Evolutionary conservation across 2,113 vertebrate species (phyloP).

Genomic region (Penelope pileata): DNA sequence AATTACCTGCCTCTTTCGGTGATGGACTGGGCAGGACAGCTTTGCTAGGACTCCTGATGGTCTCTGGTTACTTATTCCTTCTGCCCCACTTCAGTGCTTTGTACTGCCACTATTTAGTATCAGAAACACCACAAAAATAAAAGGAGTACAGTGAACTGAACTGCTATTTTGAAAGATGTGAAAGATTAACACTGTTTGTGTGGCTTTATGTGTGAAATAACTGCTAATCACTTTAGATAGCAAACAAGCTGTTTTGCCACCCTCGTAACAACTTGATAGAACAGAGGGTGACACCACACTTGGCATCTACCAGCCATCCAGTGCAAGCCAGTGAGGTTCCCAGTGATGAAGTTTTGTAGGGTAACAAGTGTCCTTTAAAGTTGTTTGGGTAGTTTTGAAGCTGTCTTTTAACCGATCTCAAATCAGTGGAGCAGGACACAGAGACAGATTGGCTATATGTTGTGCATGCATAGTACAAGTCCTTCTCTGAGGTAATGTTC

Average conservation of each 20-base stretch:
- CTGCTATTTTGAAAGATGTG: background rate
- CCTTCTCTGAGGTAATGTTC: background rate
- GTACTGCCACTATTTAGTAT: rapidly evolving
- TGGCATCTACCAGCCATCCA: background rate
- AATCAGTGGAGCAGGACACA: background rate
- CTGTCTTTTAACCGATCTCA: background rate
- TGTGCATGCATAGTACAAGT: background rate
- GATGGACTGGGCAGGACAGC: background rate
- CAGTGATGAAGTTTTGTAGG: background rate
- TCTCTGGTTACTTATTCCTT: background rate
- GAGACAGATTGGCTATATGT: background rate
- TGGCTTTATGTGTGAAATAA: background rate
- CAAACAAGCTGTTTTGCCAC: background rate
- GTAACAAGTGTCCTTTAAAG: background rate
- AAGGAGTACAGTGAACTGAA: background rate
- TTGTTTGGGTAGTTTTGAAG: background rate
- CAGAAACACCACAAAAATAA: background rate
- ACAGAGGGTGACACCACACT: background rate
- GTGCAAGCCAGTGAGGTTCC: background rate
- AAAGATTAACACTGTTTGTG: background rate
- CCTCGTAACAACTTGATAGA: background rate
- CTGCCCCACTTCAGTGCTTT: background rate
- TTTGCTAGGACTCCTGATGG: background rate
- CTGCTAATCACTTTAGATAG: background rate
- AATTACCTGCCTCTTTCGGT: background rate